phyloP scores from a whole-genome alignment of 2,888 invertebrate species.

The Eilema griseolum region DNA sequence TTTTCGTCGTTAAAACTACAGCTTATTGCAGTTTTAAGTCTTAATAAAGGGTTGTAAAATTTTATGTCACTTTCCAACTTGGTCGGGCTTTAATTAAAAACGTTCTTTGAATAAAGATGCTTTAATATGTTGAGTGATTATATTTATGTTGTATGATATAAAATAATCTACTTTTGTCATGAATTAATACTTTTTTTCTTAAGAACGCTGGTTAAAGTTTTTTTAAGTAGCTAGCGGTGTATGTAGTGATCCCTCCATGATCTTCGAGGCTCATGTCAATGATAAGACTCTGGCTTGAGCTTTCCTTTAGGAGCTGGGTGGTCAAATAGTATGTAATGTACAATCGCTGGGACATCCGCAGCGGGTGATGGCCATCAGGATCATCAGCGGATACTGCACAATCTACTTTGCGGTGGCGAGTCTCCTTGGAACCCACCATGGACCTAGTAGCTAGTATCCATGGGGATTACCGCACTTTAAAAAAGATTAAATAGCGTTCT shows the following conservation, averaged over 20 bases:
- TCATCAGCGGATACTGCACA: too few species aligned
- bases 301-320: too few species aligned
- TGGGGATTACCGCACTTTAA: too few species aligned
- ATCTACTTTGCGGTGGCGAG: too few species aligned
- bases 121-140: constrained; percentile 70
- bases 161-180: constrained; percentile 34
- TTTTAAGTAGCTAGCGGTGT: neutral
- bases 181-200: neutral
- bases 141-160: constrained; percentile 59
- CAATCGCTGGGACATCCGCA: too few species aligned
- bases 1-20: constrained; percentile 78
- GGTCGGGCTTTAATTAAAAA: constrained; percentile 83
- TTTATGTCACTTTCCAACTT: constrained; percentile 78
- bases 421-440: too few species aligned
- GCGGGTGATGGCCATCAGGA: too few species aligned
- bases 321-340: too few species aligned
- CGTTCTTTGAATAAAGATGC: constrained; percentile 82
- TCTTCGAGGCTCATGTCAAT: neutral
- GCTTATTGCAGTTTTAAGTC: constrained; percentile 79
- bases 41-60: constrained; percentile 86
- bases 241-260: neutral
- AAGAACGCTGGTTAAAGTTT: neutral
- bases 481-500: too few species aligned
- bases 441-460: too few species aligned
- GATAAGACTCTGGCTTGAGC: too few species aligned